Conservation (phyloP, 2,113 vertebrate genomes). For the Nycticorax nycticorax region DNA sequence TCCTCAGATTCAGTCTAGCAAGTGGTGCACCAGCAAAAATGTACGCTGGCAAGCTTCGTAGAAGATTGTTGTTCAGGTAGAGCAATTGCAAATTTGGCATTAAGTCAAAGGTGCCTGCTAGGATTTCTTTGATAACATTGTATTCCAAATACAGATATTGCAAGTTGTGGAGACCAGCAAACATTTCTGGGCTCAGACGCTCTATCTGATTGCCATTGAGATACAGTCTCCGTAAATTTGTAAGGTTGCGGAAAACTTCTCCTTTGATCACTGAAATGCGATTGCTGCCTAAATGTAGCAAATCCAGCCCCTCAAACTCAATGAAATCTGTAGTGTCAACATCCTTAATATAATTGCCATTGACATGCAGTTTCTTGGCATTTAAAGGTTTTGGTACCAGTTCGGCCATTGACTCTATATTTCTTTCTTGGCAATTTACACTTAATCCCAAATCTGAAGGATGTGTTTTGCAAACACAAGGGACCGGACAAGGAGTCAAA, state of each 20-base stretch:
- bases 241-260: slow-evolving; percentile 92
- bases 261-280: slow-evolving; percentile 87
- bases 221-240: slow-evolving; percentile 93
- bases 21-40: slow-evolving; percentile 92
- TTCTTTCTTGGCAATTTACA: slow-evolving; percentile 95
- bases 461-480: slow-evolving; percentile 93
- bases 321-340: slow-evolving; percentile 85
- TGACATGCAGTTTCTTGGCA: slow-evolving; percentile 95
- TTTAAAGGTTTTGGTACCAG: slow-evolving; percentile 89
- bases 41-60: slow-evolving; percentile 92
- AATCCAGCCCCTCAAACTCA: slow-evolving; percentile 94
- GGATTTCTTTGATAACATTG: slow-evolving; percentile 95
- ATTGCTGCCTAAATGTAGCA: slow-evolving; percentile 96
- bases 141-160: slow-evolving; percentile 98
- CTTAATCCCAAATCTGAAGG: slow-evolving; percentile 95
- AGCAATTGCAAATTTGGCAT: slow-evolving; percentile 95
- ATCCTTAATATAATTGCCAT: slow-evolving; percentile 92
- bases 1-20: slow-evolving; percentile 92
- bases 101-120: slow-evolving; percentile 93
- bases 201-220: slow-evolving; percentile 96
- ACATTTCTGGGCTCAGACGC: slow-evolving; percentile 93
- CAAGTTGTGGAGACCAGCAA: slow-evolving; percentile 91
- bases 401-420: slow-evolving; percentile 87
- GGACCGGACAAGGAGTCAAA: slow-evolving; percentile 84
- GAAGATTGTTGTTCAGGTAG: slow-evolving; percentile 95